These are phyloP conservation scores for Myodes glareolus DNA, from an alignment of 2,113 vertebrate genomes.

Conservation along the genomic window DNA sequence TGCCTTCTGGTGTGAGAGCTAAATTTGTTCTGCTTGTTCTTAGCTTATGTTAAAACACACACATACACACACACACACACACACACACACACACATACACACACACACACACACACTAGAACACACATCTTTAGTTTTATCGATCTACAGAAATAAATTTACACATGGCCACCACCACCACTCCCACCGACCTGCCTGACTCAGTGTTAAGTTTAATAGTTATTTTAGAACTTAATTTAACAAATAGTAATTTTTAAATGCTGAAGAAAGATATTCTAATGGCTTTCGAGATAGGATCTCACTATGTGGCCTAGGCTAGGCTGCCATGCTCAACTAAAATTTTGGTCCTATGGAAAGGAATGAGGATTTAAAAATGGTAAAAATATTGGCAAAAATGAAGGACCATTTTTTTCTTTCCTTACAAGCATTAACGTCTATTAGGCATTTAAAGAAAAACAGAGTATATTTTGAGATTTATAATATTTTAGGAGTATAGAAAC, in stretches of 20 bases:
- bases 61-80: neutral
- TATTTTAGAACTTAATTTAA: slow-evolving; percentile 70
- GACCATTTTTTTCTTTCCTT: neutral
- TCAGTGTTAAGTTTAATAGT: slow-evolving; percentile 62
- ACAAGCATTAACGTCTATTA: neutral
- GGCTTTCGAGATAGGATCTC: neutral
- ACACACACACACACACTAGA: neutral
- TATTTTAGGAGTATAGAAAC: neutral
- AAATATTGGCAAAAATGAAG: neutral
- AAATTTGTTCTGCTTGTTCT: slow-evolving; percentile 54
- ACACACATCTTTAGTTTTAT: neutral
- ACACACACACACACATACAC: neutral
- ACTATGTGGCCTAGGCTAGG: neutral
- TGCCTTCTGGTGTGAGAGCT: neutral
- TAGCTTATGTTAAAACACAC: neutral
- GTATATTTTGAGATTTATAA: neutral
- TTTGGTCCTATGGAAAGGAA: neutral
- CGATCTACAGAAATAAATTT: slow-evolving; percentile 66
- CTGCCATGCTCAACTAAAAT: neutral
- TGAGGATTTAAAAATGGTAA: neutral
- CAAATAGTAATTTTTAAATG: slow-evolving; percentile 39
- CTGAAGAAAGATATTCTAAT: neutral
- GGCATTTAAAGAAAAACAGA: neutral
- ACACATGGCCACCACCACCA: slow-evolving; percentile 57
- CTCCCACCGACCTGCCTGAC: neutral